phyloP scores from a whole-genome alignment of 2,888 invertebrate species.

The Thumatha senex region DNA sequence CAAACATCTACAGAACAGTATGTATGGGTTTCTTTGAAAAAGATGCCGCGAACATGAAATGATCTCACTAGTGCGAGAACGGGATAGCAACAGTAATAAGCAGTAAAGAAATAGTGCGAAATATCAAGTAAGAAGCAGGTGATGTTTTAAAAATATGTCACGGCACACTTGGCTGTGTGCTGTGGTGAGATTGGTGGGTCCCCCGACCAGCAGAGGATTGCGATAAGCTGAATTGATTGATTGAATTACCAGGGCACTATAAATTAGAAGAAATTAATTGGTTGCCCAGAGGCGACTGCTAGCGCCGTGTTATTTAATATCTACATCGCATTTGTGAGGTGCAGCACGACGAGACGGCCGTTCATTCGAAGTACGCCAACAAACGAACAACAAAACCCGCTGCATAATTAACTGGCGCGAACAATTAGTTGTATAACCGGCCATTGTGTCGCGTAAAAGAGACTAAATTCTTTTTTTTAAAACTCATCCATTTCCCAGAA shows the following conservation, averaged over 20 bases:
- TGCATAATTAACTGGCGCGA: constrained; percentile 73
- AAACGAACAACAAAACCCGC: constrained; percentile 57
- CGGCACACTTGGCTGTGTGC: too few species aligned
- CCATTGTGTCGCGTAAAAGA: constrained; percentile 68
- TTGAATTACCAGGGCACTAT: constrained; percentile 26
- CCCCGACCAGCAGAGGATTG: too few species aligned
- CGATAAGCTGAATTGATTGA: too few species aligned
- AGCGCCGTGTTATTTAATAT: constrained; percentile 16
- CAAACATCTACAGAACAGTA: too few species aligned
- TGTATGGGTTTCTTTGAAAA: too few species aligned
- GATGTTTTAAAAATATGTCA: too few species aligned
- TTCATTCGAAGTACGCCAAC: constrained; percentile 31
- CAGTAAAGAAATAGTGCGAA: too few species aligned
- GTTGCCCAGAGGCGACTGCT: constrained; percentile 40
- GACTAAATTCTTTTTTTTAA: constrained; percentile 50
- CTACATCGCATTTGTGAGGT: constrained; percentile 18
- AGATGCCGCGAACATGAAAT: too few species aligned
- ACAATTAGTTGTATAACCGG: constrained; percentile 77
- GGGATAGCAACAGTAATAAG: too few species aligned
- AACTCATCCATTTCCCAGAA: constrained; percentile 71
- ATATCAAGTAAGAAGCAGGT: too few species aligned
- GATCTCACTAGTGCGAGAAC: too few species aligned
- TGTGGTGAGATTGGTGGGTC: too few species aligned
- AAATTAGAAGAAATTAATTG: constrained; percentile 48
- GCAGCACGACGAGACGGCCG: constrained; percentile 6